Evolutionary conservation across 2,888 invertebrate genomes (phyloP), one percentile per base, ranked within the genome.

Genomic region (Lordiphosa andalusiaca): DNA sequence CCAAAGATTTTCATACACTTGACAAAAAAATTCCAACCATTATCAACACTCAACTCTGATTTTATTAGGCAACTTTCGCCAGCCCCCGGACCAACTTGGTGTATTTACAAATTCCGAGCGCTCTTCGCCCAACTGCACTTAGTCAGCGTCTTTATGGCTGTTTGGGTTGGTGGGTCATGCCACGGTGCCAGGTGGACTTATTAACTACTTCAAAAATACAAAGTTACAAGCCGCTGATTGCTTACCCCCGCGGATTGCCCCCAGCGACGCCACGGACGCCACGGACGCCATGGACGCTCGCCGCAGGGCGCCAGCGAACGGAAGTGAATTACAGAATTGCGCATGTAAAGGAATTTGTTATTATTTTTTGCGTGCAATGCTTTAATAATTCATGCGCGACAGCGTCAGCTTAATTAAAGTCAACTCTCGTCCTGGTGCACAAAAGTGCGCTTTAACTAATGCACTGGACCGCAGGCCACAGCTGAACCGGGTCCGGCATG

Each of bases 11-110:
- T 9, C 30, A 9, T 30, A 30, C 30, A 30, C 30, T 30, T 30
- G 30, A 30, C 30, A 30, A 30, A 30, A 30, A 10, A 39, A 16
- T n/a, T 7, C 13, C 30, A 44, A 23, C 57, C 44, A 76, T 72
- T 63, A 76, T 72, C 73, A 83, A 80, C 83, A 80, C 84, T 80
- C 57, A 36, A 53, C 57, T 56, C 59, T 56, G 80, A 76, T 80
- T 80, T 76, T 83, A 76, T 76, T 76, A 83, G 67, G 48, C 73
- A 83, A 76, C 73, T 76, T 67, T 75, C 50, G 67, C 65, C 59
- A 59, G 19, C 19, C 19, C 60, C 50, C 69, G 67, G 44, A 33
- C 33, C 23, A 63, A 55, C 62, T 63, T 63, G 65, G 56, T 38
- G 46, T 64, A 64, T 63, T 63, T 40, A 64, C 42, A 44, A 46